Evolutionary conservation across 2,888 invertebrate species (phyloP).

Genomic region (Ennomos erosarius): DNA sequence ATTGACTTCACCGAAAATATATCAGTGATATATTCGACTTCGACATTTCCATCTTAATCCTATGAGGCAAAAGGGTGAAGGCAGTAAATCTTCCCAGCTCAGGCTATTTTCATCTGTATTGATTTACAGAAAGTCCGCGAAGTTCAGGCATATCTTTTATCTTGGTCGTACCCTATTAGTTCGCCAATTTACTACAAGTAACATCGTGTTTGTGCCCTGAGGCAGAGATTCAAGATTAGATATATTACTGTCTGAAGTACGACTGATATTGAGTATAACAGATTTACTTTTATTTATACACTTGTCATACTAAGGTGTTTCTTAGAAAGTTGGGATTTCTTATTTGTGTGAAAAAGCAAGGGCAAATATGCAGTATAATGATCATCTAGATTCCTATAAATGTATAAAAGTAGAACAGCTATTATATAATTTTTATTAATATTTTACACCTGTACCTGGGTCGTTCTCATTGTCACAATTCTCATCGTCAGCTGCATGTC

Average conservation of each 20-base stretch:
- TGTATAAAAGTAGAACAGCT: too few relatives aligned
- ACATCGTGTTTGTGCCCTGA: slow-evolving; percentile 22
- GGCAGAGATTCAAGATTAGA: slow-evolving; percentile 18
- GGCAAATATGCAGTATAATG: too few relatives aligned
- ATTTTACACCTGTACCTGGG: too few relatives aligned
- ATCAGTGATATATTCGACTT: slow-evolving; percentile 16
- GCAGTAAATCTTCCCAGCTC: slow-evolving; percentile 21
- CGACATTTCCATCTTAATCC: slow-evolving; percentile 25
- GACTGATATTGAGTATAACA: too few relatives aligned
- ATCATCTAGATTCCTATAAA: too few relatives aligned
- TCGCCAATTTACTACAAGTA: slow-evolving; percentile 28
- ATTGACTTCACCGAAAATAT: slow-evolving; percentile 23
- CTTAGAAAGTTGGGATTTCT: too few relatives aligned
- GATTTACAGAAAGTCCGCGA: slow-evolving; percentile 29
- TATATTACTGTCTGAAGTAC: neutral
- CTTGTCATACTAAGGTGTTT: too few relatives aligned
- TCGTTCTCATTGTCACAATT: too few relatives aligned
- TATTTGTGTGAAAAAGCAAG: too few relatives aligned
- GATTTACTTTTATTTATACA: too few relatives aligned
- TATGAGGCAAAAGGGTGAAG: slow-evolving; percentile 24
- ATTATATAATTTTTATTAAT: too few relatives aligned
- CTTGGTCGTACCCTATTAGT: slow-evolving; percentile 33
- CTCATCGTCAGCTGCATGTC: too few relatives aligned
- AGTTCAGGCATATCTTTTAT: slow-evolving; percentile 36
- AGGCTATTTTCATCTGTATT: slow-evolving; percentile 31